Percentiles rank a stretch among this genome's conserved stretches.
phyloP scores from a whole-genome alignment of 2,888 invertebrate genomes.

The Anodontia alba region DNA sequence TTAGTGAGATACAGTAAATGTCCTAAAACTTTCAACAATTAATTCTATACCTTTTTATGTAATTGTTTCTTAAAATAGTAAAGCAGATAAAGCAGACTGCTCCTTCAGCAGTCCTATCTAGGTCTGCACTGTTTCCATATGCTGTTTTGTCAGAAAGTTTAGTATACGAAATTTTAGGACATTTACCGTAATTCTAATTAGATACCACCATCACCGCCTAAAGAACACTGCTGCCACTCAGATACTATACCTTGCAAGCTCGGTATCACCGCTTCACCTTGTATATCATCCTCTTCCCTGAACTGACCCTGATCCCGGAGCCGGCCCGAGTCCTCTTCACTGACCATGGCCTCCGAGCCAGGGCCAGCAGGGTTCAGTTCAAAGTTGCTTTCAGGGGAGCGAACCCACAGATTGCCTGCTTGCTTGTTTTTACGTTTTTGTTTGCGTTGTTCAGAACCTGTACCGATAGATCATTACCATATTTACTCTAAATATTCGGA shows the following conservation, averaged over 20 bases:
- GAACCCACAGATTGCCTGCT: constrained; percentile 55
- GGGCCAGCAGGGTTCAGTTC: constrained; percentile 40
- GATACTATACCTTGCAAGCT: constrained; percentile 46
- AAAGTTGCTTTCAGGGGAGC: constrained; percentile 61
- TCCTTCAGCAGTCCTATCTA: no score
- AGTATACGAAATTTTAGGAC: no score
- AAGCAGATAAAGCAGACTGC: no score
- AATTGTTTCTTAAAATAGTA: no score
- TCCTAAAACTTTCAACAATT: no score
- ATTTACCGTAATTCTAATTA: no score
- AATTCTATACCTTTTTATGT: no score
- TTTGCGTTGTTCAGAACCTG: constrained; percentile 2
- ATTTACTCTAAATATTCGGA: no score
- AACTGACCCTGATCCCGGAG: neutral
- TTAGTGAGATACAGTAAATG: no score
- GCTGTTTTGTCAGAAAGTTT: no score
- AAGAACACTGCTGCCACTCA: neutral
- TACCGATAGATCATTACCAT: neutral
- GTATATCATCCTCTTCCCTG: neutral
- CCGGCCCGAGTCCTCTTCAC: neutral
- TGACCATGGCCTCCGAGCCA: neutral
- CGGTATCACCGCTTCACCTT: neutral
- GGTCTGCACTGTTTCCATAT: no score
- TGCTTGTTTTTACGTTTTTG: constrained; percentile 8
- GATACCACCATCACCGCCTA: no score